phyloP scores from a whole-genome alignment of 1,140 invertebrate species.

The Helicoverpa armigera region DNA sequence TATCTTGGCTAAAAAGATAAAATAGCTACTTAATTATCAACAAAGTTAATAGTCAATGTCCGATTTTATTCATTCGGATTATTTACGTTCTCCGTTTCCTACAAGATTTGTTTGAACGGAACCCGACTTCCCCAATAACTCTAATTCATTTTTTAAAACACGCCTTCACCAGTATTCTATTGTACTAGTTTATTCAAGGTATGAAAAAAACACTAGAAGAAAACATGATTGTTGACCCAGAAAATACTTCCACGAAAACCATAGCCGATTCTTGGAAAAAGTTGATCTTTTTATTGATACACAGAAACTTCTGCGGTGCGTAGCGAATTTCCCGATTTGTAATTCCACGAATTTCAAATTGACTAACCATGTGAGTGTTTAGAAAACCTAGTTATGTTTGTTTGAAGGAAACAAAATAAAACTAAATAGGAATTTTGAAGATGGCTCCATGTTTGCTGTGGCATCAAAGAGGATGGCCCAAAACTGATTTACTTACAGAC shows the following conservation, averaged over 20 bases:
- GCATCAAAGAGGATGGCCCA: too few species aligned
- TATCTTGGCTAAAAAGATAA: too few species aligned
- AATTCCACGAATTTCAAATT: background rate
- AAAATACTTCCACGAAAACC: constrained; percentile 11
- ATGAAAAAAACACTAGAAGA: constrained; percentile 3
- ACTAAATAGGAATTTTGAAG: too few species aligned
- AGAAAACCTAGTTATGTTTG: too few species aligned
- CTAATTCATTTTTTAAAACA: background rate
- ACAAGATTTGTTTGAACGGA: background rate
- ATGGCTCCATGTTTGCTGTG: too few species aligned
- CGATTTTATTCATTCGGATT: too few species aligned
- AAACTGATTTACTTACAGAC: too few species aligned
- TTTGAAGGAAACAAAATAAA: too few species aligned
- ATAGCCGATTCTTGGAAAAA: background rate
- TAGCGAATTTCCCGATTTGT: background rate
- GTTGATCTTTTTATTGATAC: background rate
- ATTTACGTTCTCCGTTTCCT: background rate
- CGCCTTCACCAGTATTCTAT: background rate
- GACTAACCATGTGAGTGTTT: too few species aligned
- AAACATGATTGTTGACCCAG: background rate
- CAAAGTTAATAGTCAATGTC: too few species aligned
- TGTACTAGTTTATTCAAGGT: background rate
- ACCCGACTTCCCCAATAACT: background rate
- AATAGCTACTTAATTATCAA: too few species aligned
- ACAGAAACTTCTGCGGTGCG: background rate